These are phyloP conservation scores for Tamandua tetradactyla DNA, from an alignment of 2,797 vertebrate genomes.

Conservation along the genomic window DNA sequence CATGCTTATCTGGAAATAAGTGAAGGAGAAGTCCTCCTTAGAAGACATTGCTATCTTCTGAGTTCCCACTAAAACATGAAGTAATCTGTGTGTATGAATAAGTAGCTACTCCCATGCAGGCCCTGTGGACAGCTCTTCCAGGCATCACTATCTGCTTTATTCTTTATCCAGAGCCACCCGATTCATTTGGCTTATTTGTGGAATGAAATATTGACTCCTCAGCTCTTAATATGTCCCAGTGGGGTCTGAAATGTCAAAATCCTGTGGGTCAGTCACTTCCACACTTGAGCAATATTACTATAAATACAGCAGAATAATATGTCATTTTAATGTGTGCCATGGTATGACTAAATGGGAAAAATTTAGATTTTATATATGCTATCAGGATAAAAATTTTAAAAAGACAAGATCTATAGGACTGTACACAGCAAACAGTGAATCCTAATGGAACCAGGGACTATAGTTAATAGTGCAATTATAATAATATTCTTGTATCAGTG, in stretches of 20 bases:
- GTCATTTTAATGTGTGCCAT: background rate
- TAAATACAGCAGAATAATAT: background rate
- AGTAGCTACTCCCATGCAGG: background rate
- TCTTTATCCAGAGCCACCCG: background rate
- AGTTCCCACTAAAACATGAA: background rate
- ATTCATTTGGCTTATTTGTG: background rate
- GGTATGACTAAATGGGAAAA: no score
- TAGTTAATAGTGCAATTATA: no score
- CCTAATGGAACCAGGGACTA: no score
- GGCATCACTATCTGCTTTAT: background rate
- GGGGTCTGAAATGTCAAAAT: background rate
- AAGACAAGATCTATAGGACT: no score
- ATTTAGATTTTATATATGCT: no score
- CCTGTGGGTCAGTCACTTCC: background rate
- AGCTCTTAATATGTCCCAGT: background rate
- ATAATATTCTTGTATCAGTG: no score
- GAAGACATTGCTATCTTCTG: background rate
- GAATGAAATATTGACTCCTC: background rate
- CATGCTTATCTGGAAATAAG: background rate
- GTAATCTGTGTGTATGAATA: background rate
- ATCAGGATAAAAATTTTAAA: no score
- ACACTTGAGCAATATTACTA: background rate
- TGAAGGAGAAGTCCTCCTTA: background rate
- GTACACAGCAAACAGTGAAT: no score
- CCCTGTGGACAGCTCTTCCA: background rate